Percentiles rank a stretch among this genome's conserved stretches.
phyloP scores from a whole-genome alignment of 1,140 invertebrate species.

The Tribolium madens region DNA sequence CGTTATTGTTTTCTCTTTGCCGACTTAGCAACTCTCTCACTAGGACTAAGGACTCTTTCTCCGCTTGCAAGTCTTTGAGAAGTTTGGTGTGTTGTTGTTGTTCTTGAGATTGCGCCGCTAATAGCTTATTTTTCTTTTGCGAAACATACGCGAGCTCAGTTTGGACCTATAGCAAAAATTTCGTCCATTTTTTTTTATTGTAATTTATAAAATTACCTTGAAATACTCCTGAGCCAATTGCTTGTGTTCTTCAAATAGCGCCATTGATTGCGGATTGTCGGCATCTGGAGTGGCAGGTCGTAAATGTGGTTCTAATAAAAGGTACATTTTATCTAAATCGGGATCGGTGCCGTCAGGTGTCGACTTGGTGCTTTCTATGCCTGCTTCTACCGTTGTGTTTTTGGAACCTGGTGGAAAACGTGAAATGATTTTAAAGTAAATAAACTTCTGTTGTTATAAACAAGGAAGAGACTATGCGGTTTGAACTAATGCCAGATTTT shows the following conservation, averaged over 20 bases:
- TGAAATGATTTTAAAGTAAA: constrained; percentile 6
- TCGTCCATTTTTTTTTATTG: not conserved
- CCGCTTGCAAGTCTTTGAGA: constrained; percentile 74
- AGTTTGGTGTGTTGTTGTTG: constrained; percentile 73
- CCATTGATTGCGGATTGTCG: constrained; percentile 79
- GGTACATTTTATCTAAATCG: constrained; percentile 71
- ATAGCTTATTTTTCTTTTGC: constrained; percentile 76
- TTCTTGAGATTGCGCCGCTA: constrained; percentile 73
- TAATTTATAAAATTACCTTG: constrained; percentile 66
- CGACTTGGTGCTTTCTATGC: constrained; percentile 47
- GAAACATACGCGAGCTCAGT: constrained; percentile 79
- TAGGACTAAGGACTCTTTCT: constrained; percentile 70
- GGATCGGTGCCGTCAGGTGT: constrained; percentile 65
- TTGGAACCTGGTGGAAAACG: constrained; percentile 49
- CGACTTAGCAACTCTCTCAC: constrained; percentile 49
- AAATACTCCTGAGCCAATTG: constrained; percentile 80
- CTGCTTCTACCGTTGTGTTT: constrained; percentile 54
- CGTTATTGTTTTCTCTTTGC: constrained; percentile 37
- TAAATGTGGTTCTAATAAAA: constrained; percentile 76
- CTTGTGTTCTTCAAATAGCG: constrained; percentile 88
- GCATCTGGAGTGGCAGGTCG: constrained; percentile 84
- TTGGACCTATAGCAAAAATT: constrained; percentile 72
- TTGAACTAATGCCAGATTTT: constrained; percentile 32
- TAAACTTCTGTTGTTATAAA: constrained; percentile 33
- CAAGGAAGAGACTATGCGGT: constrained; percentile 23